Evolutionary conservation across 2,888 invertebrate species (phyloP).

Genomic region (Harpalus rufipes): DNA sequence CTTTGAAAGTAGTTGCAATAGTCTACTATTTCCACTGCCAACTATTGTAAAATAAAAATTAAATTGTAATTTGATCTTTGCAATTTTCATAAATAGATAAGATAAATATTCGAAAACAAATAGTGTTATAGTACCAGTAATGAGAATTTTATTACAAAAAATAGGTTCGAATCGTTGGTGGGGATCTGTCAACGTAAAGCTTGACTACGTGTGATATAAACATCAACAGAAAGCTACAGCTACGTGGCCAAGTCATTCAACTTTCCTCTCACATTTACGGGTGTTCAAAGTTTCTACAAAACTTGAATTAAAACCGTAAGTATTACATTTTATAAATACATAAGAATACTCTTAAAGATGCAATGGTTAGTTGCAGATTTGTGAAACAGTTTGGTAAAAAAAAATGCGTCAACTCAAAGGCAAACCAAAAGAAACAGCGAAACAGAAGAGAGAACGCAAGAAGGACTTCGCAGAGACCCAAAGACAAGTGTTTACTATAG

Average conservation of each 20-base stretch:
- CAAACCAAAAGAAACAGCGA: slow-evolving; percentile 89
- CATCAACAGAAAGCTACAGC: slow-evolving; percentile 8
- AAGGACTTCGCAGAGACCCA: slow-evolving; percentile 90
- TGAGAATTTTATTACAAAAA: background rate
- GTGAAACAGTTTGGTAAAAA: background rate
- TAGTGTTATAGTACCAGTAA: background rate
- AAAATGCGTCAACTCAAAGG: slow-evolving; percentile 89
- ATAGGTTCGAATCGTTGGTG: background rate
- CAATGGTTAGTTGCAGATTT: background rate
- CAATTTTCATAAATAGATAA: background rate
- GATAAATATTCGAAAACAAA: background rate
- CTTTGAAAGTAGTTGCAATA: background rate
- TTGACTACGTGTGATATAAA: slow-evolving; percentile 19
- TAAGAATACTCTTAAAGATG: background rate
- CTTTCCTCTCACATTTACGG: background rate
- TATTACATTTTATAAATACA: background rate
- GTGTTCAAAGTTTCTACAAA: background rate
- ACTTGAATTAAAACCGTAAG: slow-evolving; percentile 29
- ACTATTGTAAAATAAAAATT: slow-evolving; percentile 1
- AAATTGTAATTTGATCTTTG: background rate
- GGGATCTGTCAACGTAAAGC: slow-evolving; percentile 10
- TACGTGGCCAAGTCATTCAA: slow-evolving; percentile 53
- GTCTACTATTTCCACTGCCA: background rate
- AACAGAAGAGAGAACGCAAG: slow-evolving; percentile 91
- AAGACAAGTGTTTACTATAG: slow-evolving; percentile 88